Base-by-base conservation (phyloP, 2,888 invertebrate genomes). In the Pollenia labialis region DNA sequence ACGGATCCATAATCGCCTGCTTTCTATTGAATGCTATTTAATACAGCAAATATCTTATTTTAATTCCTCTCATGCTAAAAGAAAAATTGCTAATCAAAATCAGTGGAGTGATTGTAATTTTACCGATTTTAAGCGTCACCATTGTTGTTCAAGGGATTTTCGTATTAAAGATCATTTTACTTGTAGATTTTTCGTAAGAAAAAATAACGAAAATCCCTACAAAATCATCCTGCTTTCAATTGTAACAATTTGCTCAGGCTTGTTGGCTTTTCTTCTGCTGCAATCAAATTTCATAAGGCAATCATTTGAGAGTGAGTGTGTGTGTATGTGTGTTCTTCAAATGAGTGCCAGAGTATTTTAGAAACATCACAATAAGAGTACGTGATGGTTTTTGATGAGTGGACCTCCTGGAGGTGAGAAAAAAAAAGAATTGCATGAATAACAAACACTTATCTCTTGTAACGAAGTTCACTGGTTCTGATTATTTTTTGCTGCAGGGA, bases 401-500 rank as follows among this genome's bases (percentile, higher is more conserved):
- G 91, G 92, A 92, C 92, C 92, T 91, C 92, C 92, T 91, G 92
- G 92, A 92, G 92, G 92, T 92, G 92, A 92, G 92, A 92, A 92
- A 91, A 91, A 23, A 91, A 88, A 77, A 58, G 74, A 81, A 87
- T 68, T 75, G 46, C 54, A 54, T 54, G 77, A 84, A 87, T 76
- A 81, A 80, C 77, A 84, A 77, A 64, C 74, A 87, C 87, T 84
- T 87, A 77, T 84, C 81, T 87, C 62, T 86, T 54, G 18, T 50
- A 74, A 56, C 48, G 69, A 74, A 82, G 54, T 79, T 80, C 81
- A 81, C 56, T 80, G 76, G 64, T 16, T 82, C 69, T 82, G 82
- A 82, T 82, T 76, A 54, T 14, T 60, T 75, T 40, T 72, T 77
- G 40, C 48, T 62, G 76, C 76, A 50, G 62, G 81, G 81, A 87